phyloP scores from a whole-genome alignment of 2,888 invertebrate genomes.

The Troilus luridus region DNA sequence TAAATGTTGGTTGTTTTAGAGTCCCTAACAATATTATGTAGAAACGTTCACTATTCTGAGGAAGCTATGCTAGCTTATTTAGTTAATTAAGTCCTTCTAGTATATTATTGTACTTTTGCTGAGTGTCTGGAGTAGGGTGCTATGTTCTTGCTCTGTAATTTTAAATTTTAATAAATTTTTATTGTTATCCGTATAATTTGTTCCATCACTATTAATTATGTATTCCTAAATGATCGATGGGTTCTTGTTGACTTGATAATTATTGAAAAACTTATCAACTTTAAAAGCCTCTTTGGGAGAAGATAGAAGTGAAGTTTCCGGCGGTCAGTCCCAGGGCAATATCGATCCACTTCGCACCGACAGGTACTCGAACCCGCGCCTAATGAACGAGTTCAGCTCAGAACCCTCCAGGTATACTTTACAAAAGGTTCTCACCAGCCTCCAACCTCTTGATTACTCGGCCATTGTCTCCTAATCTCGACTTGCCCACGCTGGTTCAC shows the following conservation, averaged over 20 bases:
- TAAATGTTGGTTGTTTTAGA: too few relatives aligned
- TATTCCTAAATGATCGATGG: background rate
- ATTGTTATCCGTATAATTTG: too few relatives aligned
- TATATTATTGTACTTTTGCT: too few relatives aligned
- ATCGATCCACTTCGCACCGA: background rate
- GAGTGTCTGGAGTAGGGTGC: too few relatives aligned
- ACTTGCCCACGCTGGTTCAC: conserved; percentile 19
- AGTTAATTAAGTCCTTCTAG: too few relatives aligned
- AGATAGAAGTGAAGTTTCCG: background rate
- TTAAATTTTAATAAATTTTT: too few relatives aligned
- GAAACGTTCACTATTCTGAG: too few relatives aligned
- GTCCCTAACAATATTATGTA: too few relatives aligned
- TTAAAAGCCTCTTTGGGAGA: background rate
- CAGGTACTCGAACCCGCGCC: conserved; percentile 25
- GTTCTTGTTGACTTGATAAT: background rate
- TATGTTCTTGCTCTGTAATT: too few relatives aligned
- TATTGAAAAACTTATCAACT: background rate
- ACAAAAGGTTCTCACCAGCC: conserved; percentile 6
- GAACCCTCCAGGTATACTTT: conserved; percentile 29
- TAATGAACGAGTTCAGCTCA: background rate
- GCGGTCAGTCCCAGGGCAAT: background rate
- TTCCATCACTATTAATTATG: too few relatives aligned
- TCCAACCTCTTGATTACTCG: conserved; percentile 24
- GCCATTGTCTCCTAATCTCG: conserved; percentile 38
- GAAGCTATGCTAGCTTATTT: too few relatives aligned